Conservation (phyloP, 2,113 vertebrate genomes). For the Chrysemys picta region DNA sequence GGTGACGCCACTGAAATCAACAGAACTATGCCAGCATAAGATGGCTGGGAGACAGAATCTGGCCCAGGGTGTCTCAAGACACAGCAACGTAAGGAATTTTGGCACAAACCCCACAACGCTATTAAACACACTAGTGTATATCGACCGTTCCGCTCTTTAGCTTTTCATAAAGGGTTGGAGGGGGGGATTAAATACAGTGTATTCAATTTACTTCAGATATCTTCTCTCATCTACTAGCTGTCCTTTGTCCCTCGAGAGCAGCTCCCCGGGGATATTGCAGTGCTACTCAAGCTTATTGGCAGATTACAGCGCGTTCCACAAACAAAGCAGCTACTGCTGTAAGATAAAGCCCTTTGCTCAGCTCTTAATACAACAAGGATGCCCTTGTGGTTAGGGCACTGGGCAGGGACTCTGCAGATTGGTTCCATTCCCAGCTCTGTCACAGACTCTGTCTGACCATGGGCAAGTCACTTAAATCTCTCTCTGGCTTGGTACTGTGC, state of each 20-base stretch:
- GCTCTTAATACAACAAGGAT: neutral
- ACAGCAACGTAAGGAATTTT: conserved; percentile 42
- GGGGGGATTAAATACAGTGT: neutral
- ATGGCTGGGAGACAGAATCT: neutral
- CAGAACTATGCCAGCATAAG: neutral
- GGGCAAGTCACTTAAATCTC: neutral
- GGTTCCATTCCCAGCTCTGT: neutral
- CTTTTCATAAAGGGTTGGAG: neutral
- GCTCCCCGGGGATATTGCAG: fast-evolving
- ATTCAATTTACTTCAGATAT: neutral
- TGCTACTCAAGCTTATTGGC: neutral
- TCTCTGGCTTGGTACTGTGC: too few relatives aligned
- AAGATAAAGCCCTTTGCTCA: neutral
- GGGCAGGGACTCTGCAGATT: neutral
- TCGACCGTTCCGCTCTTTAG: neutral
- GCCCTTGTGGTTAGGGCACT: fast-evolving
- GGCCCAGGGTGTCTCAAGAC: neutral
- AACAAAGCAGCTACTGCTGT: neutral
- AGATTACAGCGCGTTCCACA: fast-evolving
- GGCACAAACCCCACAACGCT: neutral
- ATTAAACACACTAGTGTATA: neutral
- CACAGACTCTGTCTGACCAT: neutral
- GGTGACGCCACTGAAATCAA: neutral
- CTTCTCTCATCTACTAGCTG: neutral
- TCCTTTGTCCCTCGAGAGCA: neutral